Base-by-base conservation (phyloP, 2,113 vertebrate genomes). In the Rhinolophus sinicus region DNA sequence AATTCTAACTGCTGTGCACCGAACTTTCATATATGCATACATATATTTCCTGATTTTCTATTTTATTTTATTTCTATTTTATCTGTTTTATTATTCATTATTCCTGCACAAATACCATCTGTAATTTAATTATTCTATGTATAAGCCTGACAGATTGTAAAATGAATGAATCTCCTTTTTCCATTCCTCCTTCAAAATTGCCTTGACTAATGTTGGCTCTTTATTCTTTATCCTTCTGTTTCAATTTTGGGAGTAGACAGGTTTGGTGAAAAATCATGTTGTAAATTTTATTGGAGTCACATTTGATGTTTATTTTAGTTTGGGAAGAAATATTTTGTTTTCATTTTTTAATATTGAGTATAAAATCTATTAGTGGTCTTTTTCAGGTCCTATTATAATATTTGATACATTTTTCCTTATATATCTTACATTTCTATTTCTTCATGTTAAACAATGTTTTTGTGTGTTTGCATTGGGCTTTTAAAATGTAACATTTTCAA, bases 51-150 rank as follows among this genome's bases (percentile, higher is more conserved):
- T 73, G 26, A 69, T 92, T 47, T 87, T 30, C 47, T 78, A 21
- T 90, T 76, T 76, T 86, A 92, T 64, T 76, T 80, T 24, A 40
- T 12, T 90, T 76, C 70, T 86, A 92, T 64, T 76, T 80, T 24
- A 40, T 12, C 47, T 50, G 12, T 62, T 84, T 10, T 40, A 72
- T 3, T 95, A 1, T 24, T 95, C 35, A 54, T 64, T 12, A 69
- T 56, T 7, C n/a, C 35, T 89, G 35, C 14, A 82, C n/a, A 87
- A 87, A 73, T 62, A 44, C 1, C 2, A 50, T 77, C 13, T 78
- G 6, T 52, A 52, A 81, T 81, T 33, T 69, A 81, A 47, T 70
- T 81, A 72, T 86, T 75, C 1, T 87, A 10, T 47, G 62, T 47
- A 1, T 13, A 35, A 35, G 0, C 35, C 40, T 62, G 1, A 33